A percentile compares a stretch with the other conserved stretches of the same genome.
Conservation (phyloP, 2,888 invertebrate genomes). For the Elegia similella region DNA sequence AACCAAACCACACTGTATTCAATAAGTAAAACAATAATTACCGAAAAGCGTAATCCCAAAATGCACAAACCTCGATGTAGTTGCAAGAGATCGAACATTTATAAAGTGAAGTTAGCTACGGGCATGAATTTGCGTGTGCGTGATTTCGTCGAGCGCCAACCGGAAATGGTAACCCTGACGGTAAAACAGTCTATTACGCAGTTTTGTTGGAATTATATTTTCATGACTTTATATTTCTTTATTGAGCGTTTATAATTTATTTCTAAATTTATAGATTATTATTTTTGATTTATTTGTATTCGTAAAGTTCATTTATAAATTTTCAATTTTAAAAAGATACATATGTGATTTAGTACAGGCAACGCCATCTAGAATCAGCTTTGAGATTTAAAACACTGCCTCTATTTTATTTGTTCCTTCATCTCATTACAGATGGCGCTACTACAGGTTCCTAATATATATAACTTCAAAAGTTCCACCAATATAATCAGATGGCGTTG, state of each 20-base stretch:
- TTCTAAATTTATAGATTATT: background rate
- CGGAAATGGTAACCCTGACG: conserved; percentile 58
- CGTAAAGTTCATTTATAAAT: background rate
- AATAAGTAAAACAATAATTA: conserved; percentile 68
- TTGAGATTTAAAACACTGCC: background rate
- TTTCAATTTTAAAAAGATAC: background rate
- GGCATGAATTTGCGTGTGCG: conserved; percentile 62
- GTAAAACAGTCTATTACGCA: conserved; percentile 71
- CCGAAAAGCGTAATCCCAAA: conserved; percentile 75
- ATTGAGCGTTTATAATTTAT: background rate
- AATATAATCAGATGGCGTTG: background rate
- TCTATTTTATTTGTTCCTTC: background rate
- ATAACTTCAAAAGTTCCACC: background rate
- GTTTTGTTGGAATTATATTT: conserved; percentile 25
- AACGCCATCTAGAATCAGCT: background rate
- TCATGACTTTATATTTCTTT: background rate
- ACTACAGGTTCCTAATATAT: no score
- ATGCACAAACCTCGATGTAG: conserved; percentile 76
- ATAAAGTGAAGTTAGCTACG: conserved; percentile 70
- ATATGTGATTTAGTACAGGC: background rate
- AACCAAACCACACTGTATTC: conserved; percentile 39
- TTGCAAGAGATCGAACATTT: conserved; percentile 78
- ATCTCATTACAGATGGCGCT: conserved; percentile 14
- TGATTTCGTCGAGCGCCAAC: conserved; percentile 72
- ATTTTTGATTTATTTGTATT: background rate